Base-by-base conservation (phyloP, 2,888 invertebrate genomes). In the Ichneumoninae sp. region DNA sequence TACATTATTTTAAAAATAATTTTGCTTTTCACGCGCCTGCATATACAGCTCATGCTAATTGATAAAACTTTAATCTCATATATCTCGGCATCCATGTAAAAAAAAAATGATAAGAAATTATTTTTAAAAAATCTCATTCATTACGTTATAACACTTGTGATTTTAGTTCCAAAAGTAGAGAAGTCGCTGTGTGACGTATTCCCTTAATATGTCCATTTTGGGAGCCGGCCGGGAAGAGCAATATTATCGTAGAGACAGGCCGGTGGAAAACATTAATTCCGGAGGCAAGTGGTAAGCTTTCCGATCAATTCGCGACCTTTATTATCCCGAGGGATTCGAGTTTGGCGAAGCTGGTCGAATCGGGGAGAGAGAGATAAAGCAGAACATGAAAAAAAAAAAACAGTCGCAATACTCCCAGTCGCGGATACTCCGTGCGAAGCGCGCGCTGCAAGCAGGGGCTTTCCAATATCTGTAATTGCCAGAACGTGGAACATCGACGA, bases 381-480 rank as follows among this genome's bases (percentile, higher is more conserved):
- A 85, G 79, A 82, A 54, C 75, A 57, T 36, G 68, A 44, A 74
- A 30, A 33, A 78, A 30, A 33, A 10, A 65, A 6, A n/a, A 57
- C 8, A 13, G 22, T 40, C 44, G 60, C 19, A 22, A 68, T 54
- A 36, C 60, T 50, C 63, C 65, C 65, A 75, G 75, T 75, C 22
- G 33, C 78, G 69, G 63, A 69, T 69, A 47, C 26, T 30, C 52
- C 50, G 40, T 44, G 36, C 50, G 68, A 71, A 69, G 69, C 78
- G 57, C 74, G 52, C 54, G 81, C 50, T 78, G 60, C 60, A 60
- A 69, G 40, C 81, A 65, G 80, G 78, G 78, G 87, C 86, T 87
- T 87, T 87, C 88, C 90, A 88, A 91, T 91, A 91, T 90, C 89
- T 88, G 88, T 88, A 88, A 91, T 90, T 89, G 89, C 88, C 77